A percentile compares a stretch with the other conserved stretches of the same genome.
Conservation (phyloP, 2,888 invertebrate genomes). For the Stictocephala bisonia region DNA sequence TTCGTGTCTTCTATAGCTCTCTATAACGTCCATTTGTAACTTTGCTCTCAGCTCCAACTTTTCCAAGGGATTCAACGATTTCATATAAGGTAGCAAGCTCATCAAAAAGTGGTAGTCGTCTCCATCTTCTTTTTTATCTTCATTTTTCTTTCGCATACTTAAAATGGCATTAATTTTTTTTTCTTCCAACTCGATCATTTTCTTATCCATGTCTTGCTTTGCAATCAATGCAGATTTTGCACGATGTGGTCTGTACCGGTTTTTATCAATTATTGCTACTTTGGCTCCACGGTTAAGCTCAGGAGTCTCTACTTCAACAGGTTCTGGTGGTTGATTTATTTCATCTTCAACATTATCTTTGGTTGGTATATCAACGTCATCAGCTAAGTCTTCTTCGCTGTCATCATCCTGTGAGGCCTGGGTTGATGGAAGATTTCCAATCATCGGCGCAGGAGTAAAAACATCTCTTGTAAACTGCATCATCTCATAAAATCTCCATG, state of each 20-base stretch:
- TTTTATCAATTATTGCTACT: background rate
- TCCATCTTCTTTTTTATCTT: background rate
- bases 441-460: background rate
- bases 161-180: conserved; percentile 17
- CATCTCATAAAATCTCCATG: conserved; percentile 4
- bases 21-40: background rate
- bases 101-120: conserved; percentile 16
- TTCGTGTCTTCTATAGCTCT: background rate
- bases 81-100: conserved; percentile 23
- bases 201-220: background rate
- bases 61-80: background rate
- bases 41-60: conserved; percentile 3
- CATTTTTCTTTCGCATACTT: conserved; percentile 4
- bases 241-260: background rate
- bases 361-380: background rate
- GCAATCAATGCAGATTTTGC: background rate
- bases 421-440: background rate
- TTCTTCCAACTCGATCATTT: background rate
- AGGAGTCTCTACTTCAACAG: background rate
- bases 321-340: too few relatives aligned
- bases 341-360: background rate
- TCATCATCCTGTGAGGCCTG: background rate
- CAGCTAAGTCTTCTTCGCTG: background rate
- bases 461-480: conserved; percentile 5
- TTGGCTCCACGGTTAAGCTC: background rate